phyloP scores from a whole-genome alignment of 2,113 vertebrate species.

The Grallaria varia region DNA sequence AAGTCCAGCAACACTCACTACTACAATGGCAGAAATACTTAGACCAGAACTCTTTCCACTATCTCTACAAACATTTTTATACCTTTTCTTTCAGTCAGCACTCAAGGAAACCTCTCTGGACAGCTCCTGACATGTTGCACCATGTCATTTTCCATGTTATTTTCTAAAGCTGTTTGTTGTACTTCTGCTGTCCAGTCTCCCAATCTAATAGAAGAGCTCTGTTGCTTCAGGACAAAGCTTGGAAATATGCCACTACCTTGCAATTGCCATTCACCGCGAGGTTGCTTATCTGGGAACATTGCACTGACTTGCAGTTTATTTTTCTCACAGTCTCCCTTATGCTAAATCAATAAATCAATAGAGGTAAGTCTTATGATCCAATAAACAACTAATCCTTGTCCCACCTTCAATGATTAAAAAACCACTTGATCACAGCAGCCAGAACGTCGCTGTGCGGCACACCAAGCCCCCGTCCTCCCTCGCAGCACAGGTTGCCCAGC shows the following conservation, averaged over 20 bases:
- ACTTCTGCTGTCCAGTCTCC: neutral
- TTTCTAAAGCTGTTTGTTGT: neutral
- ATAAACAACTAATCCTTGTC: neutral
- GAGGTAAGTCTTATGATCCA: neutral
- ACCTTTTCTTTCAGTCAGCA: neutral
- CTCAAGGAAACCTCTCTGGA: neutral
- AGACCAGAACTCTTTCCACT: neutral
- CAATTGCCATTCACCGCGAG: neutral
- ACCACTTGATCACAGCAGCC: neutral
- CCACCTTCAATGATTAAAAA: neutral
- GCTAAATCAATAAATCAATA: neutral
- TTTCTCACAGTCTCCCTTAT: neutral
- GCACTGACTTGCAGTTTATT: slow-evolving; percentile 6
- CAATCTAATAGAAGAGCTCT: neutral
- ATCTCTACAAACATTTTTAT: neutral
- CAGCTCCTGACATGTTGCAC: slow-evolving; percentile 13
- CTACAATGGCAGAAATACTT: neutral
- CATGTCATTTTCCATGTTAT: neutral
- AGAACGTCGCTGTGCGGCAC: accelerated
- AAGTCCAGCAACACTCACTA: neutral
- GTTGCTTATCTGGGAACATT: neutral
- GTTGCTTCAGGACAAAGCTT: neutral
- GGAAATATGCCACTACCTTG: neutral
- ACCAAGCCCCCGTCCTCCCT: neutral
- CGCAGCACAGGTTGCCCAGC: neutral